Percentiles rank a stretch among this genome's conserved stretches.
These are phyloP conservation scores for Charina bottae DNA, from an alignment of 2,113 vertebrate species.

Conservation along the genomic window DNA sequence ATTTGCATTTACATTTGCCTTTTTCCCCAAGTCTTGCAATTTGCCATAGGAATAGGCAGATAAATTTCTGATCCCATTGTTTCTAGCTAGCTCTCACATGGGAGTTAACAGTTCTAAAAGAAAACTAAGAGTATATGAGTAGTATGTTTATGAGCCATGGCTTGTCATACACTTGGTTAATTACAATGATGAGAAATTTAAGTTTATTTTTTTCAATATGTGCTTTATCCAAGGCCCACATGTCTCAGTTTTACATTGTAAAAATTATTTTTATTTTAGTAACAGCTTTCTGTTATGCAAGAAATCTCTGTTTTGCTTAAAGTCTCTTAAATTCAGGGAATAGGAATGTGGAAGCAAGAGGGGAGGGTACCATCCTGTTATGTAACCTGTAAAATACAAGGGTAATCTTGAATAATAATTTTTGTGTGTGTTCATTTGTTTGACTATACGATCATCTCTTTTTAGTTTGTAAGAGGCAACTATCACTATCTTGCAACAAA, in stretches of 20 bases:
- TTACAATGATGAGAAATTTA: slow-evolving; percentile 15
- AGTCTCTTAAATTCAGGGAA: neutral
- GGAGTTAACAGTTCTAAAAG: neutral
- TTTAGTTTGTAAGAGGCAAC: neutral
- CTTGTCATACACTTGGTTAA: slow-evolving; percentile 8
- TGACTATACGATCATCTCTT: neutral
- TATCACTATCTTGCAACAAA: neutral
- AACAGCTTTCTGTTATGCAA: neutral
- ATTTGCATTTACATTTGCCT: neutral
- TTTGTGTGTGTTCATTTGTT: neutral
- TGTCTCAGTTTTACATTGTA: slow-evolving; percentile 6
- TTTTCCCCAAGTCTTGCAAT: neutral
- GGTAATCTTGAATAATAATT: neutral
- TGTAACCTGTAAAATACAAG: neutral
- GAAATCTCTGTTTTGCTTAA: neutral
- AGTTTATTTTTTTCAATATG: slow-evolving; percentile 6
- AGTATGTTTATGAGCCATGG: neutral
- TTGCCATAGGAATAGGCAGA: neutral
- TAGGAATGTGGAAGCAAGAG: neutral
- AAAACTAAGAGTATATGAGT: neutral
- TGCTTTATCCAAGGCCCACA: neutral
- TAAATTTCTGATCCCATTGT: neutral
- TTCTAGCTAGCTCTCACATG: neutral
- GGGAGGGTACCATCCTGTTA: neutral
- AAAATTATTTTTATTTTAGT: neutral